phyloP scores from a whole-genome alignment of 2,888 invertebrate species.

The Apodemia mormo region DNA sequence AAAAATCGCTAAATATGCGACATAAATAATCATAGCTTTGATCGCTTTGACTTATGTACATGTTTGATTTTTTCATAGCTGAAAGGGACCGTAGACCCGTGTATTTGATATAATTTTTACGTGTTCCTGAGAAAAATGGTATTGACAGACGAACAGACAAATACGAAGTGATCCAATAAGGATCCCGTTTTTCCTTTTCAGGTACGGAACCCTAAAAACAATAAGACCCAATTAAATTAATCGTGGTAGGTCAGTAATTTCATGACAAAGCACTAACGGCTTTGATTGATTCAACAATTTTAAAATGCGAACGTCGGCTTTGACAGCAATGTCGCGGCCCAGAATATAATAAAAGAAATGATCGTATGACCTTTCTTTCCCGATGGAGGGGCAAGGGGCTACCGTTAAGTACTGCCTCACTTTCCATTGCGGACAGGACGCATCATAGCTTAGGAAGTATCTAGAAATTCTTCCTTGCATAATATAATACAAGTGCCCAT shows the following conservation, averaged over 20 bases:
- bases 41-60: too few species aligned
- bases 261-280: too few species aligned
- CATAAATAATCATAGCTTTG: too few species aligned
- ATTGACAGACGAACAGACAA: too few species aligned
- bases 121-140: too few species aligned
- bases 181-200: background rate
- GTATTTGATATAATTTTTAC: too few species aligned
- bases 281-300: too few species aligned
- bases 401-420: conserved; percentile 16
- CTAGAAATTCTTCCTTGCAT: conserved; percentile 57
- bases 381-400: conserved; percentile 33
- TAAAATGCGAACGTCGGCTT: background rate
- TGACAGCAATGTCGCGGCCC: background rate
- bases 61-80: too few species aligned
- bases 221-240: background rate
- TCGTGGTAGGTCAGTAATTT: too few species aligned
- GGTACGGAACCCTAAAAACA: background rate
- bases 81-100: too few species aligned
- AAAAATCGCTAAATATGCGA: too few species aligned
- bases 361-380: conserved; percentile 30
- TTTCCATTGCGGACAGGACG: conserved; percentile 45
- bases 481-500: conserved; percentile 54
- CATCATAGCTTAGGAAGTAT: conserved; percentile 57
- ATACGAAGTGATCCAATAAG: too few species aligned
- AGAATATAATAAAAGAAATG: conserved; percentile 5